Percentiles rank a stretch among this genome's conserved stretches.
phyloP scores from a whole-genome alignment of 1,140 invertebrate genomes.

The Drosophila pectinifera region DNA sequence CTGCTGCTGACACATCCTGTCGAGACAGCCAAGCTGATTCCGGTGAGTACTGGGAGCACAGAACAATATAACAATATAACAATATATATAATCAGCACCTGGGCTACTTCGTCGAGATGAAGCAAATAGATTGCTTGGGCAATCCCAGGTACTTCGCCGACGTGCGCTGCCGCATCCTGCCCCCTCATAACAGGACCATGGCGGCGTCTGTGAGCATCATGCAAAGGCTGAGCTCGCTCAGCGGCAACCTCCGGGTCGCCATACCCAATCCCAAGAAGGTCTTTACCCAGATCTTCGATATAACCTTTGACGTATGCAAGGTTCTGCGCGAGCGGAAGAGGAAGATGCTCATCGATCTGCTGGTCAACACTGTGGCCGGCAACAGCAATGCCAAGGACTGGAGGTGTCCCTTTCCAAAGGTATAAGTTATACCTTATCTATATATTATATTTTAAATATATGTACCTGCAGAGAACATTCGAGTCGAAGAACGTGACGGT shows the following conservation, averaged over 20 bases:
- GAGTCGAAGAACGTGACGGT: conserved; percentile 46
- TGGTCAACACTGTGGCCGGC: conserved; percentile 37
- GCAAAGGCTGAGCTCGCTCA: conserved; percentile 14
- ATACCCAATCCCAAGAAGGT: conserved; percentile 60
- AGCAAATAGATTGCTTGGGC: conserved; percentile 40
- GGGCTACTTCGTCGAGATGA: conserved; percentile 60
- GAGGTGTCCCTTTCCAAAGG: conserved; percentile 50
- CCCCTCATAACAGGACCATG: conserved; percentile 42
- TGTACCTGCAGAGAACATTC: conserved; percentile 30
- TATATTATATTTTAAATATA: not conserved
- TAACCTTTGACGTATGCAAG: conserved; percentile 65
- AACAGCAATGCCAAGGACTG: conserved; percentile 13
- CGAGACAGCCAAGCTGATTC: conserved; percentile 20
- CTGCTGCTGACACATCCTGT: conserved; percentile 22
- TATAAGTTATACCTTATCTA: not conserved
- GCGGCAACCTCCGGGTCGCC: conserved; percentile 33
- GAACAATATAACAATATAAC: not conserved
- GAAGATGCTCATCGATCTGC: conserved; percentile 40
- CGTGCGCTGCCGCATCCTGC: conserved; percentile 16
- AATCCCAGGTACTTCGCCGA: conserved; percentile 48
- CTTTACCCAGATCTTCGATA: conserved; percentile 50
- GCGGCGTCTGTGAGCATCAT: conserved; percentile 23
- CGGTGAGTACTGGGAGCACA: not conserved
- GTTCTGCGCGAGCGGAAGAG: conserved; percentile 49
- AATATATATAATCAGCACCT: conserved; percentile 5